Conservation (phyloP, 2,797 vertebrate species). For the Scolopax rusticola region DNA sequence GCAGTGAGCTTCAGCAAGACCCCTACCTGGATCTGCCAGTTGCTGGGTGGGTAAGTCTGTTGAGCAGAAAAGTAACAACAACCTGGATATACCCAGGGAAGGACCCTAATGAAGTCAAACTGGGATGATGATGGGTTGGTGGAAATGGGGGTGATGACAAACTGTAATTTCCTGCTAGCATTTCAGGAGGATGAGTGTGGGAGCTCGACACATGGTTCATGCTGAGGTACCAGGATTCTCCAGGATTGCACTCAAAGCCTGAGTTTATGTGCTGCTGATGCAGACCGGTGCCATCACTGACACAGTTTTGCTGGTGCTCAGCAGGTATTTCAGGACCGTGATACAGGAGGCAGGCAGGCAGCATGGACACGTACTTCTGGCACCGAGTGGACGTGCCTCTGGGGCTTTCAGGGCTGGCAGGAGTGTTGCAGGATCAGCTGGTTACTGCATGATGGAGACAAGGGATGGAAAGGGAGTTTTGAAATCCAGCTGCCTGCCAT, state of each 20-base stretch:
- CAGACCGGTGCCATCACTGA: background rate
- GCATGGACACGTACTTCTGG: background rate
- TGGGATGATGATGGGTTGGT: background rate
- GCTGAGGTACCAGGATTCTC: background rate
- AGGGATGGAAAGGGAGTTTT: background rate
- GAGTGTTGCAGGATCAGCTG: background rate
- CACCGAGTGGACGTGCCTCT: background rate
- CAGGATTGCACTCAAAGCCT: background rate
- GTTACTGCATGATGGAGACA: background rate
- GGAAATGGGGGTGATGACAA: background rate
- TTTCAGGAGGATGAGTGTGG: background rate
- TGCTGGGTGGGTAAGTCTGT: background rate
- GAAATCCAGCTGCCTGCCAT: background rate
- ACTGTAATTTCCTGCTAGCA: background rate
- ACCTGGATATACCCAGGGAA: background rate
- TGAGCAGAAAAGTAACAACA: background rate
- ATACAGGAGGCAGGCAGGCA: background rate
- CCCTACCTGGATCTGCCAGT: background rate
- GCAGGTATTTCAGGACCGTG: constrained; percentile 38
- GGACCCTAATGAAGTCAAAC: background rate
- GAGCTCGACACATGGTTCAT: background rate
- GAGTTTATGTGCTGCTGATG: background rate
- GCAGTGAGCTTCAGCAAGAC: background rate
- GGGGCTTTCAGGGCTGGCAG: background rate
- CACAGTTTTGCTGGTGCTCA: background rate